A percentile compares a stretch with the other conserved stretches of the same genome.
Evolutionary conservation across 30 jellyfish, hydroid and myxozoan genomes (phyloP).

Genomic region (Nemopilema nomurai): DNA sequence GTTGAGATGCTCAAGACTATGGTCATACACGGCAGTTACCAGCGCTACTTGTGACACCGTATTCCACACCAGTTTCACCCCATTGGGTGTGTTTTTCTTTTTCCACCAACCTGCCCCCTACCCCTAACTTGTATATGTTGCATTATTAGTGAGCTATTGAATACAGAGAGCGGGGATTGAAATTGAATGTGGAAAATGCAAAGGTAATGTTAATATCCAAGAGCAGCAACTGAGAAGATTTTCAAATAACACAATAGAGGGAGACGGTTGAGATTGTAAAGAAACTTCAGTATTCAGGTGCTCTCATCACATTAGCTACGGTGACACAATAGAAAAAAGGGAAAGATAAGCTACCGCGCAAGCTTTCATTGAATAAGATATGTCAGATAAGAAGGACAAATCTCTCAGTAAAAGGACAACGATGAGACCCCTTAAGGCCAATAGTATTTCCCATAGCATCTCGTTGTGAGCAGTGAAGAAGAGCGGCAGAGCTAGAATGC

Average conservation of each 20-base stretch:
- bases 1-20: too few relatives aligned
- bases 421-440: slow-evolving; percentile 15
- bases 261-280: slow-evolving; percentile 26
- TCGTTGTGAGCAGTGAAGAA: not conserved
- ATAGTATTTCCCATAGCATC: slow-evolving; percentile 13
- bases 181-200: slow-evolving; percentile 19
- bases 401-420: slow-evolving; percentile 7
- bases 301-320: slow-evolving; percentile 1
- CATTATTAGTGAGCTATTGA: too few relatives aligned
- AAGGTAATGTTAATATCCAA: slow-evolving; percentile 15
- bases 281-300: slow-evolving; percentile 7
- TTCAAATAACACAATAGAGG: slow-evolving; percentile 8
- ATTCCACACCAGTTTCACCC: too few relatives aligned
- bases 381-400: slow-evolving; percentile 21
- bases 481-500: too few relatives aligned
- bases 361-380: not conserved
- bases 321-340: not conserved
- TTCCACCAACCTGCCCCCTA: too few relatives aligned
- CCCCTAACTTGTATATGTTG: too few relatives aligned
- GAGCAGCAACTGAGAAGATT: slow-evolving; percentile 13
- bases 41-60: too few relatives aligned
- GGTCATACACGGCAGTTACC: too few relatives aligned
- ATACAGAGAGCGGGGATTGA: slow-evolving; percentile 12
- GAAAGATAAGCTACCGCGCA: not conserved
- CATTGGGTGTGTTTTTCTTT: too few relatives aligned